Evolutionary conservation across 1,140 invertebrate species (phyloP), one percentile per base, ranked within the genome.

Genomic region (Probaryconus sp.): DNA sequence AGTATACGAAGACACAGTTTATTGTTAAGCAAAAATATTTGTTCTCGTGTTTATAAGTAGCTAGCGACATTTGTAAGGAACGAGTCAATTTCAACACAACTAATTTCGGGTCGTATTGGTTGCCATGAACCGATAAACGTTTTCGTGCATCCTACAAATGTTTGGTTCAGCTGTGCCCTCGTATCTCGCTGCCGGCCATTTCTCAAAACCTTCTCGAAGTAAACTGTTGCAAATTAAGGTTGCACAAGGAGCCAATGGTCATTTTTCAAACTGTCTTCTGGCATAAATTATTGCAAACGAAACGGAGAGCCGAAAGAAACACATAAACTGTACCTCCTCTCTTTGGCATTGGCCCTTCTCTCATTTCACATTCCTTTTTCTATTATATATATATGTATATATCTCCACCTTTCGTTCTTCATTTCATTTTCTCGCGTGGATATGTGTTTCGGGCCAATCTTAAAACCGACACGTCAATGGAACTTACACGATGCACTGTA

Each of bases 201-300:
- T 83, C 78, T 83, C 81, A 82, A 82, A 83, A 79, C 67, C 74
- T 73, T 76, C 74, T 63, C 67, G 76, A 79, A 79, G 82, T 83
- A 83, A 83, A 83, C 81, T 85, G 82, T 85, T 85, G 83, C 83
- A 85, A 85, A 83, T 83, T 83, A 84, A 84, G 82, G 80, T 83
- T 83, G 80, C 81, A 80, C 83, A 82, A 81, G 82, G 77, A 83
- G 83, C 83, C 77, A 80, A 73, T 71, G 80, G 76, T 83, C 83
- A 85, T 85, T 85, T 85, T 81, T 85, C 83, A 84, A 84, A 77
- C 82, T 85, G 83, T 85, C 83, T 80, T 79, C 78, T 65, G 75
- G 82, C 80, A 82, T 83, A 83, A 85, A 83, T 85, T 85, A 85
- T 85, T 85, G 81, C 83, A 84, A 84, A 84, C 82, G 82, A 83